These are phyloP conservation scores for Passer domesticus DNA, from an alignment of 2,113 vertebrate species.

Conservation along the genomic window DNA sequence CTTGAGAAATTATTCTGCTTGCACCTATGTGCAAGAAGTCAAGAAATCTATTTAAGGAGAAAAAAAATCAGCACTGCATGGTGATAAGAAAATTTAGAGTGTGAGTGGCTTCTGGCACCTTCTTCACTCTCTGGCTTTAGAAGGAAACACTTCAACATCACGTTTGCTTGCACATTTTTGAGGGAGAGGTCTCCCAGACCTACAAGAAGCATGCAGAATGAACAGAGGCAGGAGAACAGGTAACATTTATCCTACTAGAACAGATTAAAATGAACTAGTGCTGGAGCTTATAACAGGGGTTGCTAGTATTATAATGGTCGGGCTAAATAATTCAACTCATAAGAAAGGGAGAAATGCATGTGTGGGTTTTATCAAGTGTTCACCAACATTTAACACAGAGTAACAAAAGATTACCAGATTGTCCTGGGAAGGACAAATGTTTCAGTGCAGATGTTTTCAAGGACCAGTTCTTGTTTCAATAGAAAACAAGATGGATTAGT, in stretches of 20 bases:
- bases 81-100: not conserved
- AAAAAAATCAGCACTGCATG: not conserved
- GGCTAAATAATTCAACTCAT: not conserved
- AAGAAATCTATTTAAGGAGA: not conserved
- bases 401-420: not conserved
- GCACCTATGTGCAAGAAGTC: not conserved
- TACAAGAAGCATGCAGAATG: not conserved
- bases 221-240: not conserved
- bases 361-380: not conserved
- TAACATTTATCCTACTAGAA: not conserved
- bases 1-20: not conserved
- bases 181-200: not conserved
- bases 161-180: not conserved
- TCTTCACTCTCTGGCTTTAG: not conserved
- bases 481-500: not conserved
- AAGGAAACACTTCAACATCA: not conserved
- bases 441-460: not conserved
- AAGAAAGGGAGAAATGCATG: not conserved
- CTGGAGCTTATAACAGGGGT: not conserved
- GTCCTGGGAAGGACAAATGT: not conserved
- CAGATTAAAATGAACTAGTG: not conserved
- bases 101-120: not conserved
- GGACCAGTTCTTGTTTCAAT: not conserved
- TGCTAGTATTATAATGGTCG: not conserved
- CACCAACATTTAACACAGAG: not conserved